These are phyloP conservation scores for Ceriagrion tenellum DNA, from an alignment of 2,888 invertebrate genomes.

Conservation along the genomic window DNA sequence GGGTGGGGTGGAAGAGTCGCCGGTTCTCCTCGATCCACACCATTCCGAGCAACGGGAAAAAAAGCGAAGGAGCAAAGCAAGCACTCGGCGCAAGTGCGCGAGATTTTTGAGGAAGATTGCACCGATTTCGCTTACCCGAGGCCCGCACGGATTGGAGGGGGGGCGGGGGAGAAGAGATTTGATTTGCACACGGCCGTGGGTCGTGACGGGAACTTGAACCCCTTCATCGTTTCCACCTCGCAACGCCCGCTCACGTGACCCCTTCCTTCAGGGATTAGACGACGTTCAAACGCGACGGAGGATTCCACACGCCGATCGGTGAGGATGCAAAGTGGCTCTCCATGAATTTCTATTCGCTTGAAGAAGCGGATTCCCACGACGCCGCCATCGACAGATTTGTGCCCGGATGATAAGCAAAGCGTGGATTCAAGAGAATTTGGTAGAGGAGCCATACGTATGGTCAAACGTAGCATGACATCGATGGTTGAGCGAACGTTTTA, in stretches of 20 bases:
- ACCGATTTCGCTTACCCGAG: conserved; percentile 28
- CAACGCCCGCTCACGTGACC: neutral
- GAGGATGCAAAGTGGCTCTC: neutral
- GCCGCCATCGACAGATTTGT: neutral
- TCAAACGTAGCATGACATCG: too few species aligned
- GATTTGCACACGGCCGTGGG: neutral
- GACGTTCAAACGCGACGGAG: neutral
- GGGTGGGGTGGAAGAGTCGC: neutral
- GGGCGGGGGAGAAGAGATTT: neutral
- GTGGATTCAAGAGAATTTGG: neutral
- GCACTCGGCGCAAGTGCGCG: neutral
- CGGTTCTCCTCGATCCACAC: too few species aligned
- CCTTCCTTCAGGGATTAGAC: neutral
- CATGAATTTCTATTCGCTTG: neutral
- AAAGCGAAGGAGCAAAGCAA: neutral
- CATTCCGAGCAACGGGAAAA: neutral
- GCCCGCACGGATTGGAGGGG: neutral
- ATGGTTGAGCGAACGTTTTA: too few species aligned
- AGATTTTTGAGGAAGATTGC: conserved; percentile 63
- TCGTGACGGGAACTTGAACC: conserved; percentile 24
- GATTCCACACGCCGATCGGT: neutral
- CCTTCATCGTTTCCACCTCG: neutral
- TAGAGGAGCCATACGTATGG: neutral
- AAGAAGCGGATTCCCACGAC: neutral
- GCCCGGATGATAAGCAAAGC: neutral